Conservation (phyloP, 2,113 vertebrate species). For the Anhinga rufa region DNA sequence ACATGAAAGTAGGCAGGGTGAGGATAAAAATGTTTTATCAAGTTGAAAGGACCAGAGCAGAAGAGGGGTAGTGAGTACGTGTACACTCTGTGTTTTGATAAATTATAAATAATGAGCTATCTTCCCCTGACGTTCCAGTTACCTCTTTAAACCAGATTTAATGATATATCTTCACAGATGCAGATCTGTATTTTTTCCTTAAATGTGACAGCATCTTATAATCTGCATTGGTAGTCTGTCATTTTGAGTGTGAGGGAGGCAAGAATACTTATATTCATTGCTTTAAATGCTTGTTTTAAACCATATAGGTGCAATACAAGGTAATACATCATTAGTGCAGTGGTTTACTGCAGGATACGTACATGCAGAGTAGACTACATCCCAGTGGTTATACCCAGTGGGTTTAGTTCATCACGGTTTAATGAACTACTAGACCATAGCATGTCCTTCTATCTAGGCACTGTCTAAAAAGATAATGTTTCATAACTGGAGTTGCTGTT, state of each 20-base stretch:
- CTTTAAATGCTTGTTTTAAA: background rate
- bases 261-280: background rate
- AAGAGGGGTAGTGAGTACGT: background rate
- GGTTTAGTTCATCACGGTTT: background rate
- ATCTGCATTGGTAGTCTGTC: background rate
- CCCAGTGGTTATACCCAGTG: background rate
- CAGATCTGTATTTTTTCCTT: background rate
- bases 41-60: background rate
- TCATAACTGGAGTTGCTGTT: background rate
- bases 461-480: background rate
- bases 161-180: background rate
- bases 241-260: background rate
- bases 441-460: background rate
- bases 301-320: background rate
- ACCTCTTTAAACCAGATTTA: background rate
- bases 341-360: background rate
- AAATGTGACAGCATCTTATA: background rate
- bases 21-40: background rate
- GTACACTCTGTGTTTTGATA: background rate
- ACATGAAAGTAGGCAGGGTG: background rate
- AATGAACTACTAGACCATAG: background rate
- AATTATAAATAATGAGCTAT: background rate
- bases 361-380: background rate
- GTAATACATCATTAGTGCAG: background rate
- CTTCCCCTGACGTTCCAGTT: background rate